A percentile compares a stretch with the other conserved stretches of the same genome.
phyloP scores from a whole-genome alignment of 2,113 vertebrate genomes.

The pig (Sus scrofa) region T2T-Sscrofa CM000827.6:96325501-96326000 shows the following conservation, averaged over 20 bases:
- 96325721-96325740: too few species aligned
- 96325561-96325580: not conserved
- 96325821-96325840: not conserved
- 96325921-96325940: not conserved
- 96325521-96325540: not conserved
- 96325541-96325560: constrained; percentile 3
- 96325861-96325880: not conserved
- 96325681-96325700: not conserved
- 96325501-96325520: not conserved
- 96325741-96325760: not conserved
- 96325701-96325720: too few species aligned
- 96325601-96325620: constrained; percentile 2
- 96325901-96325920: not conserved
- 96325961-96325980: not conserved
- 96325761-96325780: not conserved
- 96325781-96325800: constrained; percentile 8
- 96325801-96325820: not conserved
- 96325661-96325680: not conserved
- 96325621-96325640: not conserved
- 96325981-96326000: not conserved
- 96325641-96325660: not conserved
- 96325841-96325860: constrained; percentile 12
- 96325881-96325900: not conserved
- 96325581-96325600: not conserved
- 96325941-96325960: constrained; percentile 21